Percentiles rank a stretch among this genome's conserved stretches.
These are phyloP conservation scores for Brassicogethes aeneus DNA, from an alignment of 2,888 invertebrate genomes.

Conservation along the genomic window DNA sequence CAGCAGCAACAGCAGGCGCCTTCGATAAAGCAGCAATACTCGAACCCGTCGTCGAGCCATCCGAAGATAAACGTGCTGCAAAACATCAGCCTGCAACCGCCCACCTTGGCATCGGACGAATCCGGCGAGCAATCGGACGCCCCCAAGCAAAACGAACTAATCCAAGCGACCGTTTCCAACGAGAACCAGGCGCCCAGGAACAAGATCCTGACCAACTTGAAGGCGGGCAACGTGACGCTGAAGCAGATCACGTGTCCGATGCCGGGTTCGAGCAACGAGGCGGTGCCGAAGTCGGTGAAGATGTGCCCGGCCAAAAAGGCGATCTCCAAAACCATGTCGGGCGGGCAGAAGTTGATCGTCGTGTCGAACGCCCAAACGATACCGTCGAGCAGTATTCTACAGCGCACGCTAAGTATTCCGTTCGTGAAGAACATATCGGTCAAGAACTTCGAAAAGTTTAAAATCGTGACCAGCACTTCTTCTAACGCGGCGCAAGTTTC, in stretches of 20 bases:
- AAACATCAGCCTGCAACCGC: constrained; percentile 29
- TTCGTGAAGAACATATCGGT: constrained; percentile 37
- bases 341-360: constrained; percentile 38
- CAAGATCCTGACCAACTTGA: constrained; percentile 1
- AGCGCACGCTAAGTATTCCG: constrained; percentile 36
- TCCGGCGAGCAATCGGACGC: constrained; percentile 6
- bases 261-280: constrained; percentile 22
- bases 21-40: background rate
- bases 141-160: background rate
- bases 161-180: background rate
- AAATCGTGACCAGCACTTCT: constrained; percentile 32
- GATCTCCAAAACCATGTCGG: constrained; percentile 28
- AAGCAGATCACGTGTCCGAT: constrained; percentile 6
- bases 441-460: constrained; percentile 39
- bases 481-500: constrained; percentile 17
- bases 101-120: constrained; percentile 15
- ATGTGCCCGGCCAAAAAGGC: constrained; percentile 31
- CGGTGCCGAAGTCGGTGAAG: constrained; percentile 23
- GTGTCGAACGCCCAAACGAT: constrained; percentile 37
- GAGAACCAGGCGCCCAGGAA: background rate
- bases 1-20: too few relatives aligned
- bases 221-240: background rate
- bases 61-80: constrained; percentile 36
- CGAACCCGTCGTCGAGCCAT: constrained; percentile 5
- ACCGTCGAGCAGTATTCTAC: constrained; percentile 35